Evolutionary conservation across 1,140 invertebrate species (phyloP), one percentile per base, ranked within the genome.

Genomic region (Drosophila repleta): DNA sequence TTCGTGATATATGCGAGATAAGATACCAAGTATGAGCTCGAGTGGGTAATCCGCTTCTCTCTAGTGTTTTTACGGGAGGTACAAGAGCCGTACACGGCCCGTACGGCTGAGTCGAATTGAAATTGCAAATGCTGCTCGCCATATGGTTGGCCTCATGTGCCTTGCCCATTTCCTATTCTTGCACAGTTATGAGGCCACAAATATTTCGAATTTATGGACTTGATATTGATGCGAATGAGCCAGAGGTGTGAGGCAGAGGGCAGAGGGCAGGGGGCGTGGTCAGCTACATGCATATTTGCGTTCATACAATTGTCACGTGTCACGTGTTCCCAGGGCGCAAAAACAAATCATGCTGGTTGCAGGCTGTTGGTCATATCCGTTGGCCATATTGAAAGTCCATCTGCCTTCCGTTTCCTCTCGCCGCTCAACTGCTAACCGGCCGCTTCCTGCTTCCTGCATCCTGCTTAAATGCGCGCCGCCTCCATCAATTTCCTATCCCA

Each of bases 341-440:
- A 49, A 26, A 29, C 48, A 49, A 49, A 29, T 49, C 45, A 46
- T 10, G 18, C 20, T 18, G 18, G 71, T 61, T 75, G 64, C 64
- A 70, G 79, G 66, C 65, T 43, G 39, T 43, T 66, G 70, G 77
- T 58, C 77, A 57, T 57, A 80, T 79, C 77, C 77, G 77, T 46
- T 71, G 52, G 65, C 64, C 55, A 57, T 57, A 57, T 57, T 57
- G 55, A 29, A 56, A 41, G 55, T 32, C 37, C 64, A 58, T 75
- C 66, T 68, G 63, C 43, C 73, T 84, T 84, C 80, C 80, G 81
- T 65, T 83, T 83, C 80, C 80, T 72, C 80, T 67, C 55, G 26
- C 29, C 45, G 64, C 41, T 72, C 72, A 74, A 45, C 51, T 62
- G 46, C 24, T 63, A 53, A 32, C 49, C 48, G 62, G 26, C 51